phyloP scores from a whole-genome alignment of 2,888 invertebrate species.

The Tipula lateralis region DNA sequence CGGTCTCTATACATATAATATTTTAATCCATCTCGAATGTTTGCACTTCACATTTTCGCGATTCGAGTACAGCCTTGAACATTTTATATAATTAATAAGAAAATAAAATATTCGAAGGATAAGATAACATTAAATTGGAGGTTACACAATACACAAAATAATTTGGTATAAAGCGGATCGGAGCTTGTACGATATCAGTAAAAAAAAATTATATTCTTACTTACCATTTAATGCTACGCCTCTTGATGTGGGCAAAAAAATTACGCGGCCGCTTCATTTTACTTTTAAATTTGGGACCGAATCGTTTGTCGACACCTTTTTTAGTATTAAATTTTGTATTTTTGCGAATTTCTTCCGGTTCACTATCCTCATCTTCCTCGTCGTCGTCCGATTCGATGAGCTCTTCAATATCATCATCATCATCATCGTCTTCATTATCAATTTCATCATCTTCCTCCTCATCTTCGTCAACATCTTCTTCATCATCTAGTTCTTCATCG shows the following conservation, averaged over 20 bases:
- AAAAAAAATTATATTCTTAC: background rate
- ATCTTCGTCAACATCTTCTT: background rate
- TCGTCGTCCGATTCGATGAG: background rate
- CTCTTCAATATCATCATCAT: background rate
- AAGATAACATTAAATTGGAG: background rate
- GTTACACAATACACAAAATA: background rate
- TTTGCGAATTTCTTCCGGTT: background rate
- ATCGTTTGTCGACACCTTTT: background rate
- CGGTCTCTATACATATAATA: background rate
- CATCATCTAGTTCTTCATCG: background rate
- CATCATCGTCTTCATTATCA: background rate
- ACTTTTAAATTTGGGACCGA: background rate
- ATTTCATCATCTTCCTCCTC: background rate
- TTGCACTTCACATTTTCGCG: background rate
- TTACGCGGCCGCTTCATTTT: background rate
- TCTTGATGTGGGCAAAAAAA: background rate
- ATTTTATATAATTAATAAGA: background rate
- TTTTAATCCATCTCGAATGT: background rate
- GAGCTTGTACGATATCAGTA: background rate
- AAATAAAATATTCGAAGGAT: background rate
- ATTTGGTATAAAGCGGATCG: background rate
- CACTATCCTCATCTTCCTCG: background rate
- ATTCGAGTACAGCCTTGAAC: background rate
- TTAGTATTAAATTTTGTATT: background rate
- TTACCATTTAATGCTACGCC: conserved; percentile 2